Evolutionary conservation across 2,797 vertebrate genomes (phyloP).

Genomic region (Gallinago nigripennis): DNA sequence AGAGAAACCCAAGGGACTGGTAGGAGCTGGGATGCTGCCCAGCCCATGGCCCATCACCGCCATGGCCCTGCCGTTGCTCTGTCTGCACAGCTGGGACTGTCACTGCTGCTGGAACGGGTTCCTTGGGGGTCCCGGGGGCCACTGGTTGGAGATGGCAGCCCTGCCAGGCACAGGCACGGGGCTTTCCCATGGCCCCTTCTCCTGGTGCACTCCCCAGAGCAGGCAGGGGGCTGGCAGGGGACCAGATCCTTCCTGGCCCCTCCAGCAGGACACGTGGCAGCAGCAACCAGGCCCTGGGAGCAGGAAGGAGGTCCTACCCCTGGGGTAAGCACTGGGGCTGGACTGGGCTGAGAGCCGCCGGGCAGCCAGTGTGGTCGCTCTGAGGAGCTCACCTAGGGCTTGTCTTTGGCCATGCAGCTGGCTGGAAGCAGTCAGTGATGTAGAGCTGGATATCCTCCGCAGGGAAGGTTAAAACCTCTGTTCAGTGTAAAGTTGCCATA

Average conservation of each 20-base stretch:
- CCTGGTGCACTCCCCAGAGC: rapidly evolving
- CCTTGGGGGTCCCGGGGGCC: rapidly evolving
- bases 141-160: neutral
- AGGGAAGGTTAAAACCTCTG: slow-evolving; percentile 71
- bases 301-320: neutral
- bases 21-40: neutral
- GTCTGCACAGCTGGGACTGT: neutral
- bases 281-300: neutral
- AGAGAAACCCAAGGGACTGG: neutral
- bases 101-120: rapidly evolving
- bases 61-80: neutral
- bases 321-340: neutral
- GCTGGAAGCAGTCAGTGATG: slow-evolving; percentile 29
- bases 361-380: neutral
- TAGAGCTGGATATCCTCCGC: slow-evolving; percentile 39
- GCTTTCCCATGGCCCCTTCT: neutral
- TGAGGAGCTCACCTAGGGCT: neutral
- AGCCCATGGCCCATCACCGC: no score
- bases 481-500: slow-evolving; percentile 65
- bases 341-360: neutral
- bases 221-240: neutral
- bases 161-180: neutral
- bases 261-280: neutral
- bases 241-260: neutral
- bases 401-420: neutral